phyloP scores from a whole-genome alignment of 2,888 invertebrate genomes.

The Hartigia nigra region DNA sequence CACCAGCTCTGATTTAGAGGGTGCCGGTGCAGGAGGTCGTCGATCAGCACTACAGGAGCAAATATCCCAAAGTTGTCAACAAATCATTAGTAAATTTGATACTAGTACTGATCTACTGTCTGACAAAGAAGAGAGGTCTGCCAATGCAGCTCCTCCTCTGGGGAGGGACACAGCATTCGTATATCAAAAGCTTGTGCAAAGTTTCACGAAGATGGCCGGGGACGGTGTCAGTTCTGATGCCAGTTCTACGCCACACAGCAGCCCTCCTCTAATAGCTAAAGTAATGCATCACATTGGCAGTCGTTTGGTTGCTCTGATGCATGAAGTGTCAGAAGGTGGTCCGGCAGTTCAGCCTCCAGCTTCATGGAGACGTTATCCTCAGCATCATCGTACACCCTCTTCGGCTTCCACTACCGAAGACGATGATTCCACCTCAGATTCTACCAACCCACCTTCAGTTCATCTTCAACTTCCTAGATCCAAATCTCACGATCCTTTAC shows the following conservation, averaged over 20 bases:
- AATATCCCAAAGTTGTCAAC: constrained; percentile 88
- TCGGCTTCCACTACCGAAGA: constrained; percentile 76
- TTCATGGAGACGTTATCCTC: constrained; percentile 72
- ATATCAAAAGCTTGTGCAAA: constrained; percentile 88
- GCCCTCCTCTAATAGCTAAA: constrained; percentile 88
- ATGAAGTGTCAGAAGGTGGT: constrained; percentile 86
- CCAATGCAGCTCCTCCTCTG: constrained; percentile 63
- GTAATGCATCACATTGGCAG: constrained; percentile 94
- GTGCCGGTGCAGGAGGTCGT: constrained; percentile 70
- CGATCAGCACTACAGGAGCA: constrained; percentile 83
- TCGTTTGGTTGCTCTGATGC: constrained; percentile 88
- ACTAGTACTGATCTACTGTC: constrained; percentile 45
- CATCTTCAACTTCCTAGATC: constrained; percentile 77
- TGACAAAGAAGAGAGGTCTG: constrained; percentile 35
- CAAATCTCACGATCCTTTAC: constrained; percentile 82
- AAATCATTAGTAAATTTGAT: constrained; percentile 89
- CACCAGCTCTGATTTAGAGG: constrained; percentile 88
- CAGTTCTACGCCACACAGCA: constrained; percentile 71
- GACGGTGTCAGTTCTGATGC: constrained; percentile 68
- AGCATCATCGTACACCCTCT: constrained; percentile 72
- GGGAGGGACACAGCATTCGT: constrained; percentile 85
- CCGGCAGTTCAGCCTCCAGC: constrained; percentile 57
- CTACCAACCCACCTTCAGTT: constrained; percentile 68
- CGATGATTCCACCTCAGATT: constrained; percentile 79
- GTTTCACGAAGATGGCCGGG: constrained; percentile 81